Evolutionary conservation across 2,888 invertebrate species (phyloP), one percentile per base, ranked within the genome.

Genomic region (Sarcophaga rosellei): DNA sequence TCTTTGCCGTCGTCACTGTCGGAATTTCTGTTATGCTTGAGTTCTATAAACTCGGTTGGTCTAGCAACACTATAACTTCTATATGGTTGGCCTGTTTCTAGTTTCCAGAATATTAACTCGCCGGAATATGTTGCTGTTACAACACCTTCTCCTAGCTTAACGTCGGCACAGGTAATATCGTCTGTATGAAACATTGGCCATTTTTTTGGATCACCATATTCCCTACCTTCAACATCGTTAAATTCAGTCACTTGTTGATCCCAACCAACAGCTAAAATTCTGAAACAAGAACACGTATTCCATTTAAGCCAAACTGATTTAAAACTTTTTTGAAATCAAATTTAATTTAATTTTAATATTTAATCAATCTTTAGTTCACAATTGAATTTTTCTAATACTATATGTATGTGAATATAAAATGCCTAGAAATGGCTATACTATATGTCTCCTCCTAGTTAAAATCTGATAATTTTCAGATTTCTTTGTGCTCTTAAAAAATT

Each of bases 181-280:
- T 97, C 97, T 0, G 94, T 93, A 92, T 97, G 97, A 23, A 95
- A 94, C 66, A 94, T 94, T 89, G 95, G 95, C 97, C 97, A 97
- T 79, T 94, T 93, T 93, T 96, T 96, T 86, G 95, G 95, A 75
- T 94, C 94, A 77, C 94, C 94, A 63, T 93, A 93, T 89, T 95
- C 95, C 74, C 94, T 94, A 86, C 94, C 92, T 47, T 90, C 92
- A 12, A 94, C 92, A 90, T 95, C 95, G 8, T 94, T 94, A 89
- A 95, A 95, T 93, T 97, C 96, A 0, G 95, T 95, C 65, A 97
- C 95, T 90, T 95, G 95, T 15, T 95, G 95, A 92, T 96, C 96
- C 96, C 97, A 97, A 0, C 97, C 97, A 84, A 96, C 95, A 4
- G 96, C 96, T 88, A 97, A 92, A 88, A 98, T 96, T 89, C 96